Percentiles rank a stretch among this genome's conserved stretches.
Conservation (phyloP, 2,113 vertebrate species). For the Pachyramphus minor region DNA sequence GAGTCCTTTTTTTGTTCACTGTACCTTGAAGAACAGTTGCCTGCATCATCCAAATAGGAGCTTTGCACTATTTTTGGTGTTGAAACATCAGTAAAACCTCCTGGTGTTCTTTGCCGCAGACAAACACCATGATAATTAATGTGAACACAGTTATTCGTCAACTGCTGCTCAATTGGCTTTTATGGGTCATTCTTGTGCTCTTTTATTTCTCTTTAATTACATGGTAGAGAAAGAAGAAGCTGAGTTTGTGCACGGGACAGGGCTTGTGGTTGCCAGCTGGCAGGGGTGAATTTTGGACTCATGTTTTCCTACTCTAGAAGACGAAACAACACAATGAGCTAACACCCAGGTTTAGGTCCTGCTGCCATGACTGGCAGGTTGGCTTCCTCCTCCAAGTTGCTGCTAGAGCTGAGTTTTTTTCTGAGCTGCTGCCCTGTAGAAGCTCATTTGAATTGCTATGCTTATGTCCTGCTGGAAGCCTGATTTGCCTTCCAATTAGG, state of each 20-base stretch:
- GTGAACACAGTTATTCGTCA: neutral
- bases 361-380: neutral
- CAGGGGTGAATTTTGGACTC: neutral
- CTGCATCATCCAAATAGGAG: neutral
- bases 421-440: neutral
- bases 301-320: neutral
- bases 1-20: neutral
- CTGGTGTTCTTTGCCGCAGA: neutral
- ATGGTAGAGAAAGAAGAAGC: neutral
- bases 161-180: neutral
- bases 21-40: neutral
- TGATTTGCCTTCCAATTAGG: neutral
- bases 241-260: neutral
- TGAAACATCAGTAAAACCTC: neutral
- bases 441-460: neutral
- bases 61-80: neutral
- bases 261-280: neutral
- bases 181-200: neutral
- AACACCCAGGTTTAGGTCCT: neutral
- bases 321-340: neutral
- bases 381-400: neutral
- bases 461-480: neutral
- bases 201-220: conserved; percentile 1
- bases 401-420: neutral
- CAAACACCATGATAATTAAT: neutral